A percentile compares a stretch with the other conserved stretches of the same genome.
phyloP scores from a whole-genome alignment of 2,888 invertebrate species.

The Netelia virgata region DNA sequence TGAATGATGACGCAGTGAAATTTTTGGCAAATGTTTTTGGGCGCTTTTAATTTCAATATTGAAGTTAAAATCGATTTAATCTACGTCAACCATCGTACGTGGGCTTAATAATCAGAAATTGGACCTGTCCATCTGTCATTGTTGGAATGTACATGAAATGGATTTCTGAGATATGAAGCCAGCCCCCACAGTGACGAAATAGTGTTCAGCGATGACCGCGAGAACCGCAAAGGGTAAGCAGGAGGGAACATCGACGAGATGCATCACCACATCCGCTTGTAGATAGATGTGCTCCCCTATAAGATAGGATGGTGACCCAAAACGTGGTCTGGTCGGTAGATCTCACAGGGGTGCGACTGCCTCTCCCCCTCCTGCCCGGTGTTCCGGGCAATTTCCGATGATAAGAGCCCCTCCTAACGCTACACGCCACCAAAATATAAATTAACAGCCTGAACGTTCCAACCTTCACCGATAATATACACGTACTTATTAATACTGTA shows the following conservation, averaged over 20 bases:
- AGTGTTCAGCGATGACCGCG: slow-evolving; percentile 47
- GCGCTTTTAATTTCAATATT: neutral
- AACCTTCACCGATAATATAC: slow-evolving; percentile 16
- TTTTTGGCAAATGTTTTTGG: no score
- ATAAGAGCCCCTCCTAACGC: slow-evolving; percentile 60
- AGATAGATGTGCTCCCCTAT: slow-evolving; percentile 61
- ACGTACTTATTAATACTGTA: neutral
- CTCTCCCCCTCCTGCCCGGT: slow-evolving; percentile 14
- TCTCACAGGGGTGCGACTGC: slow-evolving; percentile 62
- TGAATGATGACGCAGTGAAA: no score
- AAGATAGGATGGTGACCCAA: slow-evolving; percentile 35
- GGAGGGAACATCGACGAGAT: slow-evolving; percentile 51
- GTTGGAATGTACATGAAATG: slow-evolving; percentile 40
- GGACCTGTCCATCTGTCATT: slow-evolving; percentile 63
- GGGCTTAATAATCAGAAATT: slow-evolving; percentile 54
- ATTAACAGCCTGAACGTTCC: slow-evolving; percentile 15
- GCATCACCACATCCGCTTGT: slow-evolving; percentile 68
- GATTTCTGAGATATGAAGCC: slow-evolving; percentile 46
- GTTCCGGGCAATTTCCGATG: slow-evolving; percentile 69
- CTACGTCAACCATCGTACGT: neutral
- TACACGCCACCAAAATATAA: slow-evolving; percentile 35
- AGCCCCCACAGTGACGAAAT: slow-evolving; percentile 13
- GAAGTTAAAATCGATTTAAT: slow-evolving; percentile 26
- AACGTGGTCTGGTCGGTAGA: slow-evolving; percentile 52
- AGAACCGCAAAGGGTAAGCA: neutral